A percentile compares a stretch with the other conserved stretches of the same genome.
These are phyloP conservation scores for Cheilosia pagana DNA, from an alignment of 2,888 invertebrate species.

Conservation along the genomic window DNA sequence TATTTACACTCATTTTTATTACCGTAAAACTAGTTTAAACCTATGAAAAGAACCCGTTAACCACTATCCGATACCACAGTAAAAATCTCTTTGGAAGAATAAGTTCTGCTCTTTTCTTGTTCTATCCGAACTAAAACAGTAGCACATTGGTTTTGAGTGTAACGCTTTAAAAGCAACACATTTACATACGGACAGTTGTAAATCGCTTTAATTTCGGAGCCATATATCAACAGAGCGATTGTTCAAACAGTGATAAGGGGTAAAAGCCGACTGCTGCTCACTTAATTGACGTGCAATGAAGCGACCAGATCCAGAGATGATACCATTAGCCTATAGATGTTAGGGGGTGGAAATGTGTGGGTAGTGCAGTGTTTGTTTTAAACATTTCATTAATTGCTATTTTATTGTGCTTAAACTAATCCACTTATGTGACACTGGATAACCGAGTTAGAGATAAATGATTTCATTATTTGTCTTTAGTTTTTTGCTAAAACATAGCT, in stretches of 20 bases:
- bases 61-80: neutral
- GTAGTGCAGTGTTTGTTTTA: neutral
- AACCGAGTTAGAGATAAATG: too few species aligned
- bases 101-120: neutral
- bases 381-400: neutral
- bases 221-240: conserved; percentile 3
- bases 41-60: too few species aligned
- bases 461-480: too few species aligned
- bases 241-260: conserved; percentile 27
- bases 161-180: conserved; percentile 13
- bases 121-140: conserved; percentile 4
- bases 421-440: too few species aligned
- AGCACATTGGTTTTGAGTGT: conserved; percentile 14
- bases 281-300: neutral
- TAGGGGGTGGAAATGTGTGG: neutral
- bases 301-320: neutral
- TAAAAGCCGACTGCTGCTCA: neutral
- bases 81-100: neutral
- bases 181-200: neutral
- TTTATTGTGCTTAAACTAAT: neutral
- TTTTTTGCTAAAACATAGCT: too few species aligned
- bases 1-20: conserved; percentile 70
- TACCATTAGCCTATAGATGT: neutral
- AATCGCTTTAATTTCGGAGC: neutral
- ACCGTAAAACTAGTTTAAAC: neutral